These are phyloP conservation scores for Drosophila ambigua DNA, from an alignment of 1,140 invertebrate genomes.

Conservation along the genomic window DNA sequence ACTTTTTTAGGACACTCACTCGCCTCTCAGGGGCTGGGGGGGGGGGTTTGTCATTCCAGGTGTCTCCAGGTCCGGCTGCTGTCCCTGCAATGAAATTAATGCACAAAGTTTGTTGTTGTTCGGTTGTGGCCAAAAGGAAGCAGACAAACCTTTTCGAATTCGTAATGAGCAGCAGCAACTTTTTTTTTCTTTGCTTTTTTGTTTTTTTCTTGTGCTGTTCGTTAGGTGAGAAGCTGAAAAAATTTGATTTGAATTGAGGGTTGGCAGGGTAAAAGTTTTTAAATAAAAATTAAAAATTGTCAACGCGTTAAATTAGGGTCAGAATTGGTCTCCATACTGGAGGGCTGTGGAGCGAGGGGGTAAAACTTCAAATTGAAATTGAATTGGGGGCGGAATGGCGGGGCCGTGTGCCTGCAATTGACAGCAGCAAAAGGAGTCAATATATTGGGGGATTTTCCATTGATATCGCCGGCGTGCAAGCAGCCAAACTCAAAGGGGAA, in stretches of 20 bases:
- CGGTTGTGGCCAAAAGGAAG: slow-evolving; percentile 29
- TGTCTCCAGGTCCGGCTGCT: slow-evolving; percentile 19
- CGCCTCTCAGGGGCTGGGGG: slow-evolving; percentile 28
- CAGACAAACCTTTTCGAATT: slow-evolving; percentile 63
- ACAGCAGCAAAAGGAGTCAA: slow-evolving; percentile 7
- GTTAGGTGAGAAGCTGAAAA: slow-evolving; percentile 48
- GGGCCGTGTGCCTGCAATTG: slow-evolving; percentile 7
- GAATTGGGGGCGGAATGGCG: slow-evolving; percentile 44
- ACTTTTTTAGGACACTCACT: slow-evolving; percentile 59
- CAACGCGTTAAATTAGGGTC: slow-evolving; percentile 80
- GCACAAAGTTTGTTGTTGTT: slow-evolving; percentile 73
- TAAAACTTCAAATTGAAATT: slow-evolving; percentile 59
- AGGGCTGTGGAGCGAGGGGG: slow-evolving; percentile 1
- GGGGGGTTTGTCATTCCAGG: slow-evolving; percentile 65
- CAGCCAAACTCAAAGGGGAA: slow-evolving; percentile 17
- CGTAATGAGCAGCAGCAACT: slow-evolving; percentile 66
- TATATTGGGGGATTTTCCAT: slow-evolving; percentile 20
- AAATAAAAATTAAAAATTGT: slow-evolving; percentile 83
- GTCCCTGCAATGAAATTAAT: slow-evolving; percentile 78
- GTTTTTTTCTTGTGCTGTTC: neutral
- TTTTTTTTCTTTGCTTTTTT: slow-evolving; percentile 4
- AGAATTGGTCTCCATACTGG: neutral
- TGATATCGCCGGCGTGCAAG: no score
- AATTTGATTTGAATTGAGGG: slow-evolving; percentile 71
- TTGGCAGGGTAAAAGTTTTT: slow-evolving; percentile 67